Conservation (phyloP, 2,113 vertebrate species). For the Garra rufa region DNA sequence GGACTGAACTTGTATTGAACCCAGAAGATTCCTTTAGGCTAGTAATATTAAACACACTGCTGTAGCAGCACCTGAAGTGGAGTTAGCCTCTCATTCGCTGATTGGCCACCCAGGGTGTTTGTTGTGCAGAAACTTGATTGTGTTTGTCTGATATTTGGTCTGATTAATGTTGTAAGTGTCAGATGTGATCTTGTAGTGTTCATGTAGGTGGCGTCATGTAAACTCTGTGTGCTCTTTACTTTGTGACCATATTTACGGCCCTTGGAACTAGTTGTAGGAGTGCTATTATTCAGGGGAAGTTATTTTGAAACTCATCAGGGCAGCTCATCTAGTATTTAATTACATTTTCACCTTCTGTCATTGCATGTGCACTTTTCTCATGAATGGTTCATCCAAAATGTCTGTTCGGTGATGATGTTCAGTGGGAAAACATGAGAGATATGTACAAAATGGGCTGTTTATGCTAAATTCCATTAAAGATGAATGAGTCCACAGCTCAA, state of each 20-base stretch:
- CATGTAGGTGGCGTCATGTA: neutral
- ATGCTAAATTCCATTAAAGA: constrained; percentile 72
- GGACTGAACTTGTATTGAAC: neutral
- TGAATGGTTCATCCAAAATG: constrained; percentile 69
- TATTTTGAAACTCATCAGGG: too few species aligned
- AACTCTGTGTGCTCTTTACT: neutral
- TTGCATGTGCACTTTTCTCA: constrained; percentile 44
- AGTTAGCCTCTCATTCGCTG: neutral
- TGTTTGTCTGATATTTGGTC: constrained; percentile 4
- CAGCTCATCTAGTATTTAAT: constrained; percentile 50
- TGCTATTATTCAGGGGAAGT: neutral
- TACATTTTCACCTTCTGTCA: constrained; percentile 44
- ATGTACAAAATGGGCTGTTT: constrained; percentile 64
- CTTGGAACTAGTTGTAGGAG: neutral
- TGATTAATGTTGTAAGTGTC: neutral
- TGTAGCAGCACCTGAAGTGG: neutral
- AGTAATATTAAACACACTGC: neutral
- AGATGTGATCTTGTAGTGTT: neutral
- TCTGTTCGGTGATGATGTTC: constrained; percentile 61
- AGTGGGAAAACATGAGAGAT: constrained; percentile 53
- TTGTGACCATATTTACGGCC: neutral
- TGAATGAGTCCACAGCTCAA: constrained; percentile 62
- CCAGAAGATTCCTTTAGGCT: neutral
- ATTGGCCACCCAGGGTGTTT: constrained; percentile 11
- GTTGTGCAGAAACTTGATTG: neutral